Evolutionary conservation across 2,888 invertebrate genomes (phyloP).

Genomic region (Lasioglossum figueresi): DNA sequence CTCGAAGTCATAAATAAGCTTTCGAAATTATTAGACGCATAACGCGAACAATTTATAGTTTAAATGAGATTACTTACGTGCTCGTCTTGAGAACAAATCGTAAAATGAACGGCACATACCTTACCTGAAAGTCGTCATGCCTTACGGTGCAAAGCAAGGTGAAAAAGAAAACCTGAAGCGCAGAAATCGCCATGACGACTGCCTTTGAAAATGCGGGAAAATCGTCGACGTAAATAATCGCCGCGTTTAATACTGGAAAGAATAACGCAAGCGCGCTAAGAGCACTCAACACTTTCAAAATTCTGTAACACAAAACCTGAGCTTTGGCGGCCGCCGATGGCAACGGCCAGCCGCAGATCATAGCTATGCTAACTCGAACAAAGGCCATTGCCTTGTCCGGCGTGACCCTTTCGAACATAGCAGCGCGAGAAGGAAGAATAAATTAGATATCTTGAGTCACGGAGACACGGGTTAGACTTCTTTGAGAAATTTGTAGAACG

Average conservation of each 20-base stretch:
- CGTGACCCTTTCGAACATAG: slow-evolving; percentile 16
- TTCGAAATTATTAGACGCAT: too few species aligned
- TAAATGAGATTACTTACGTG: background rate
- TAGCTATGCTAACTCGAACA: slow-evolving; percentile 44
- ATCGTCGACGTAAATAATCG: slow-evolving; percentile 35
- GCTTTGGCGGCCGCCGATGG: slow-evolving; percentile 26
- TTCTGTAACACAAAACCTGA: slow-evolving; percentile 1
- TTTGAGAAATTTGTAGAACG: background rate
- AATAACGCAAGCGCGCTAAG: slow-evolving; percentile 27
- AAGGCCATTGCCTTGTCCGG: slow-evolving; percentile 49
- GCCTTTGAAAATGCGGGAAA: slow-evolving; percentile 38
- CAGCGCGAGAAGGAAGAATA: background rate
- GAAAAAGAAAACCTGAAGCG: too few species aligned
- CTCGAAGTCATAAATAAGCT: too few species aligned
- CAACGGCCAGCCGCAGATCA: slow-evolving; percentile 61
- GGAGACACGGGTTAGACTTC: background rate
- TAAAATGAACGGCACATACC: background rate
- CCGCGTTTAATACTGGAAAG: slow-evolving; percentile 36
- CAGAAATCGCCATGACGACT: slow-evolving; percentile 6
- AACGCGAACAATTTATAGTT: too few species aligned
- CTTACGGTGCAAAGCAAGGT: background rate
- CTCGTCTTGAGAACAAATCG: background rate
- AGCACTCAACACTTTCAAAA: background rate
- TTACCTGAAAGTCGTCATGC: slow-evolving; percentile 59
- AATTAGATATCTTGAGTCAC: background rate